These are phyloP conservation scores for Pyrrhura leucotis DNA, from an alignment of 2,797 vertebrate genomes.

Conservation along the genomic window DNA sequence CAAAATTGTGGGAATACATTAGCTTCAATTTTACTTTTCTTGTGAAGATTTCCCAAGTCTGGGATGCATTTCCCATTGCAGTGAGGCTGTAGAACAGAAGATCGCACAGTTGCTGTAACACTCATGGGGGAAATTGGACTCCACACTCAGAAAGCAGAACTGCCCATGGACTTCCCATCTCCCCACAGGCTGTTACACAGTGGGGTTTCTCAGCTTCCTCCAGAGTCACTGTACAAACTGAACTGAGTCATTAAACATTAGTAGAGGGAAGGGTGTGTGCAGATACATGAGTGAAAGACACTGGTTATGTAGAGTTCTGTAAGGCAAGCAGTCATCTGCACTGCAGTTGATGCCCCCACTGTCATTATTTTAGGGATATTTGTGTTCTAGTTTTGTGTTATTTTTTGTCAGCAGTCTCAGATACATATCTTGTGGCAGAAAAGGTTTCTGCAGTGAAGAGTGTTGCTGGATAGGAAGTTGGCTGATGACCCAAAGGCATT, in stretches of 20 bases:
- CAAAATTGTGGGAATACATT: background rate
- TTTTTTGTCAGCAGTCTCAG: background rate
- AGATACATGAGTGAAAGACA: accelerated
- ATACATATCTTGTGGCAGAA: background rate
- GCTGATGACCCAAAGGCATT: background rate
- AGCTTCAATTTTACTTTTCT: background rate
- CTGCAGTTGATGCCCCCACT: background rate
- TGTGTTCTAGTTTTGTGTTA: background rate
- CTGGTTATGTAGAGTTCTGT: background rate
- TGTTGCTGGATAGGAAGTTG: background rate
- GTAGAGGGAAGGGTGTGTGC: background rate
- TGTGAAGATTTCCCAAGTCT: background rate
- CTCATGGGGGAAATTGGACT: background rate
- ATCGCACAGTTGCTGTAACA: accelerated
- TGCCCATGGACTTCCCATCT: background rate
- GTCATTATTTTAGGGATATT: background rate
- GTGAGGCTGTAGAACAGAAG: background rate
- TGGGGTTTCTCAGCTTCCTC: background rate
- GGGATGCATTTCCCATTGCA: background rate
- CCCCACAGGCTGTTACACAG: background rate
- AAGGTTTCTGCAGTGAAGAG: background rate
- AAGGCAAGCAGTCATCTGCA: background rate
- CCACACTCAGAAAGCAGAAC: background rate
- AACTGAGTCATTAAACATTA: background rate
- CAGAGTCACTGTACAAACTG: background rate